Base-by-base conservation (phyloP, 2,888 invertebrate species). In the Theretra japonica region DNA sequence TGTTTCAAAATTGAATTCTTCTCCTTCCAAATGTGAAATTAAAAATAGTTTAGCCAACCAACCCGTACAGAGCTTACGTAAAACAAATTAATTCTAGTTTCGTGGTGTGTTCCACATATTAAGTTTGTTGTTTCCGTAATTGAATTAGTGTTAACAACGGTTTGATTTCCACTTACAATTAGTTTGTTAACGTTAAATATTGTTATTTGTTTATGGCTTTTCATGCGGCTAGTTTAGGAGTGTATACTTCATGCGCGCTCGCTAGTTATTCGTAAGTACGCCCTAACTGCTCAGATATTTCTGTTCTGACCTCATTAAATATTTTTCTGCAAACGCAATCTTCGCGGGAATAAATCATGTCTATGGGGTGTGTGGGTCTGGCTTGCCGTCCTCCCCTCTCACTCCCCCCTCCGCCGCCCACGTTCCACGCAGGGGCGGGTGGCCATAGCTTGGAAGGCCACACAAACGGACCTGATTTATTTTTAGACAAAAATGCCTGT, bases 271-370 rank as follows among this genome's bases (percentile, higher is more conserved):
- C 17, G 11, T 48, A 17, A 23, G 65, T 65, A 65, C 65, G 41
- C n/a, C 62, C n/a, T n/a, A 33, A 8, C 33, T 62, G 48, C 57
- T 69, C 70, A 70, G 68, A 69, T 59, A 70, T 71, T 72, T 73
- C 69, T 69, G 23, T 73, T 75, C 74, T 78, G 80, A 79, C 79
- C 82, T 86, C 83, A 83, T 86, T 86, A 82, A 84, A 86, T 81
- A 81, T 82, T 83, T 82, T 85, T 77, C 76, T 79, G 75, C 78
- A 75, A 75, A 81, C 79, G 81, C 80, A 78, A 85, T 86, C 81
- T 84, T 78, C 71, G 81, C 80, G 75, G 82, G 85, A 83, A 88
- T 89, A 87, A 88, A 89, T 89, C 86, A 88, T 86, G 81, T 82
- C 80, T 77, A 79, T 81, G 79, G 76, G 75, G 80, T 79, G 81